A percentile compares a stretch with the other conserved stretches of the same genome.
phyloP scores from a whole-genome alignment of 2,113 vertebrate species.

The Cairina moschata region DNA sequence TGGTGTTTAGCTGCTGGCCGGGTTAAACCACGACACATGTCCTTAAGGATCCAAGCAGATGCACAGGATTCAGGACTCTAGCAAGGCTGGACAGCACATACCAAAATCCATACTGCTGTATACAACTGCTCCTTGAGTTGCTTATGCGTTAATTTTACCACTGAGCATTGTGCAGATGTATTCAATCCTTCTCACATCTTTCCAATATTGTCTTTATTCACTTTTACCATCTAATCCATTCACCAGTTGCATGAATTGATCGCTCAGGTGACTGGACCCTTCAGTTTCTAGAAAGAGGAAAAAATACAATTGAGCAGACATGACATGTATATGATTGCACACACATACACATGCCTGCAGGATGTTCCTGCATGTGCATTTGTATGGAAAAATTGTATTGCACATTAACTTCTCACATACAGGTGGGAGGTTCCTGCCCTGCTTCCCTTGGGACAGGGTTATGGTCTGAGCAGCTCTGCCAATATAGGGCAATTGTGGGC shows the following conservation, averaged over 20 bases:
- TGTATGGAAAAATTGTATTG: neutral
- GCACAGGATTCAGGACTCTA: neutral
- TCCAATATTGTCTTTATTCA: neutral
- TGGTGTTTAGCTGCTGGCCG: no score
- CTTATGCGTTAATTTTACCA: neutral
- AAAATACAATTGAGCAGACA: fast-evolving
- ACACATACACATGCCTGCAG: neutral
- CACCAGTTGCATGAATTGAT: neutral
- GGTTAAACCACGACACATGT: no score
- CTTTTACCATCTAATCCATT: neutral
- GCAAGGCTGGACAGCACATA: neutral
- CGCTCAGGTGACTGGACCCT: neutral
- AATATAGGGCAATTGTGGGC: neutral
- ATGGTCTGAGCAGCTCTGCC: fast-evolving
- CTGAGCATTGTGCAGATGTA: neutral
- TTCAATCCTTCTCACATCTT: neutral
- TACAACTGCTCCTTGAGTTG: neutral
- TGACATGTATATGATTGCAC: neutral
- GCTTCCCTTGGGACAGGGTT: neutral
- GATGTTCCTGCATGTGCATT: neutral
- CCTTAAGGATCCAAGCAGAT: neutral
- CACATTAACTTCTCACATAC: fast-evolving
- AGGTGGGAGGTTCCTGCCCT: neutral
- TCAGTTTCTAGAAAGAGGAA: neutral
- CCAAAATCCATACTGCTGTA: neutral